Percentiles rank a stretch among this genome's conserved stretches.
Evolutionary conservation across 2,113 vertebrate genomes (phyloP).

Genomic region (Pterocles burchelli): DNA sequence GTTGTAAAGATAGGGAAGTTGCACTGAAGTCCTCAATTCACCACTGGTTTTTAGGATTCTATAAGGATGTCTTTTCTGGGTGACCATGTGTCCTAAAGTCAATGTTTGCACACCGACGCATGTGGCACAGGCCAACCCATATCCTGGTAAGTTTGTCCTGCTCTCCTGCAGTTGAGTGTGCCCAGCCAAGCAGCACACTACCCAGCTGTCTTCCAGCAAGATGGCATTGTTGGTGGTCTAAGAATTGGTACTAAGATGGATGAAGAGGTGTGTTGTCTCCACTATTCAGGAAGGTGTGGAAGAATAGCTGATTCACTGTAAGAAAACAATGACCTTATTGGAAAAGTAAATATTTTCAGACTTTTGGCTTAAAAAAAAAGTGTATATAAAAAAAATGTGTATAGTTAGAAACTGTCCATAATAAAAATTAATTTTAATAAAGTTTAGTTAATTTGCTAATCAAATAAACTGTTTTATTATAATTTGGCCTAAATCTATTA

Average conservation of each 20-base stretch:
- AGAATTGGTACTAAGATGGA: background rate
- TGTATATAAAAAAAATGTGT: background rate
- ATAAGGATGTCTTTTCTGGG: background rate
- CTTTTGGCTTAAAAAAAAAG: background rate
- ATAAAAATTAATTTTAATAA: background rate
- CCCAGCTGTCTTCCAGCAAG: background rate
- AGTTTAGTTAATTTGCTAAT: background rate
- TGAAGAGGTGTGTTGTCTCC: background rate
- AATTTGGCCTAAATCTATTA: background rate
- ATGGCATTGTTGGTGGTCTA: background rate
- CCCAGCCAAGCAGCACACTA: background rate
- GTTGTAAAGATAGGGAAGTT: background rate
- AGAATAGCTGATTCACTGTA: background rate
- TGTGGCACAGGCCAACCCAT: accelerated
- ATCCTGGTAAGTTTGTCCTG: background rate
- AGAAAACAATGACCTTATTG: background rate
- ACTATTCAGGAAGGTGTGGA: background rate
- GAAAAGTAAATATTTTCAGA: background rate
- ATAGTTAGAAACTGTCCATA: background rate
- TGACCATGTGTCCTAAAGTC: background rate
- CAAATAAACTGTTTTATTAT: background rate
- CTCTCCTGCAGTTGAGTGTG: background rate
- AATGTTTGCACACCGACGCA: accelerated
- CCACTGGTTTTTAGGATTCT: background rate
- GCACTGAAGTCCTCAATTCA: background rate